Conservation (phyloP, 2,888 invertebrate species). For the Ennomos fuscantarius region DNA sequence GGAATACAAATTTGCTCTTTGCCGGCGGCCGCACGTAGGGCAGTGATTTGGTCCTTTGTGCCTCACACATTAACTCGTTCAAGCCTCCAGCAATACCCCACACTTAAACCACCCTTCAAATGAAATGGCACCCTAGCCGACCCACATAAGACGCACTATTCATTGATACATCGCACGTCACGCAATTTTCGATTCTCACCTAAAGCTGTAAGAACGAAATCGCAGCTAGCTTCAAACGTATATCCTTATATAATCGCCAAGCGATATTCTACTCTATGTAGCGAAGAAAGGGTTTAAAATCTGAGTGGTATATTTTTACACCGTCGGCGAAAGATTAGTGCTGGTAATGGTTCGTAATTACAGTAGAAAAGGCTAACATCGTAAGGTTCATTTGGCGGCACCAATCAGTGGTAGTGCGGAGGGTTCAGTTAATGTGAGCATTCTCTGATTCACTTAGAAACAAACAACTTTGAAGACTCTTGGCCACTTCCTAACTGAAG, state of each 20-base stretch:
- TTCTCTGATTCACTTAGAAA: slow-evolving; percentile 64
- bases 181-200: slow-evolving; percentile 37
- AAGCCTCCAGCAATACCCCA: slow-evolving; percentile 69
- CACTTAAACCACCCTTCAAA: slow-evolving; percentile 42
- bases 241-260: slow-evolving; percentile 20
- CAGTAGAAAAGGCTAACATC: slow-evolving; percentile 82
- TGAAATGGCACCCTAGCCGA: slow-evolving; percentile 56
- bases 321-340: slow-evolving; percentile 69
- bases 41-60: slow-evolving; percentile 85
- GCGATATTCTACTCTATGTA: slow-evolving; percentile 53
- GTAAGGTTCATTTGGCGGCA: slow-evolving; percentile 79
- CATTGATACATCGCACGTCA: slow-evolving; percentile 15
- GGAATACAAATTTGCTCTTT: slow-evolving; percentile 84
- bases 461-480: slow-evolving; percentile 58
- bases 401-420: slow-evolving; percentile 72
- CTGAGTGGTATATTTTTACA: slow-evolving; percentile 38
- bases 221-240: slow-evolving; percentile 17
- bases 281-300: slow-evolving; percentile 51
- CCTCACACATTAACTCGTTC: slow-evolving; percentile 84
- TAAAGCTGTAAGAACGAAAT: slow-evolving; percentile 38
- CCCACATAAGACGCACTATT: slow-evolving; percentile 38
- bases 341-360: slow-evolving; percentile 81
- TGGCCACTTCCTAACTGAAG: slow-evolving; percentile 9
- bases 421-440: slow-evolving; percentile 67
- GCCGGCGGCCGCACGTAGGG: slow-evolving; percentile 73